Evolutionary conservation across 1,140 invertebrate genomes (phyloP).

Genomic region (Nephila pilipes): DNA sequence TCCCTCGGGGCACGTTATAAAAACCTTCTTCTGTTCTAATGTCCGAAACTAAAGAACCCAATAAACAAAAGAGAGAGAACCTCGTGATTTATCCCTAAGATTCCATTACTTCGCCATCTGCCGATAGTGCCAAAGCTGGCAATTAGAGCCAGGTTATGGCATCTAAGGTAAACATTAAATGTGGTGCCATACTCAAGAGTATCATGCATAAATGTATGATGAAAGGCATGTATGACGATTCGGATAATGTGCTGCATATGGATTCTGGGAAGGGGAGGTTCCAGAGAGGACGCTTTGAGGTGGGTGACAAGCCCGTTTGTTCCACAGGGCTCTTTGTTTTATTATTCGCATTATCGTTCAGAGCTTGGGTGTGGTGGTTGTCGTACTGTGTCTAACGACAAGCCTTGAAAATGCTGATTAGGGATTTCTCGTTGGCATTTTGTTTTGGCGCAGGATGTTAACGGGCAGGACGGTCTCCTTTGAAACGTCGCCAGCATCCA

Average conservation of each 20-base stretch:
- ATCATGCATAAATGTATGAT: constrained; percentile 62
- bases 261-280: constrained; percentile 18
- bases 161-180: constrained; percentile 63
- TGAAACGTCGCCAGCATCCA: constrained; percentile 24
- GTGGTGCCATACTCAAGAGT: constrained; percentile 43
- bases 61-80: neutral
- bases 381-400: neutral
- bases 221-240: constrained; percentile 28
- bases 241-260: constrained; percentile 45
- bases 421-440: constrained; percentile 28
- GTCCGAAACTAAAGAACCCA: constrained; percentile 15
- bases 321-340: constrained; percentile 11
- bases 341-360: constrained; percentile 43
- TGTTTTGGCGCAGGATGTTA: constrained; percentile 5
- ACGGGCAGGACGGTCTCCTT: constrained; percentile 9
- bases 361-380: constrained; percentile 29
- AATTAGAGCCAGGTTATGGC: constrained; percentile 21
- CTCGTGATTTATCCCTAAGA: constrained; percentile 57
- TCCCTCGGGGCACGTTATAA: constrained; percentile 30
- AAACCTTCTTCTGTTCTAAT: neutral
- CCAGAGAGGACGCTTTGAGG: neutral
- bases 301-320: constrained; percentile 34
- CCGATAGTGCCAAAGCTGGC: neutral
- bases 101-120: constrained; percentile 58
- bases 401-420: constrained; percentile 40